Evolutionary conservation across 2,888 invertebrate species (phyloP), one percentile per base, ranked within the genome.

Genomic region (Mythimna loreyi): DNA sequence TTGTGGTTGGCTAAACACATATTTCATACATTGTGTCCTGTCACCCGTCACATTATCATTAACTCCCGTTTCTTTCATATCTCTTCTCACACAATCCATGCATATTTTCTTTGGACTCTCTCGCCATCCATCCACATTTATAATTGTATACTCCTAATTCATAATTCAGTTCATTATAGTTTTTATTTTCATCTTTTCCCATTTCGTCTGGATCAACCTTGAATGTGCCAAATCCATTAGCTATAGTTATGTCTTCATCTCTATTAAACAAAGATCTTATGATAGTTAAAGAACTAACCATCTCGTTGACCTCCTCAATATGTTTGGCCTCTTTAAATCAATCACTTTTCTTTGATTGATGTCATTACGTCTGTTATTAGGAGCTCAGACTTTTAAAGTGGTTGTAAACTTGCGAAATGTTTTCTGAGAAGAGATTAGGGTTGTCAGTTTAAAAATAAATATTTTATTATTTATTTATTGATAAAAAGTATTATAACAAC

Each of bases 271-370:
- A 40, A 16, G 40, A 6, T 40, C 5, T 40, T 70, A 3, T 72
- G 40, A 28, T 69, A 47, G 67, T 21, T 58, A 43, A 16, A 61
- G 21, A 33, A 70, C 43, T 71, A 56, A 23, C 23, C 33, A 21
- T 52, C 49, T 67, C 13, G 23, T 75, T 79, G 53, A 78, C 59
- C 79, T 52, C 55, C 50, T 59, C 40, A 79, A 78, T 68, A 68
- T 64, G 59, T 74, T 78, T 78, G 59, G 65, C 62, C 61, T 45
- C 49, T 49, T 21, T 66, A 70, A 60, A 77, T 78, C 69, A 74
- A 69, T 77, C 69, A 78, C 16, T 72, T 28, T 23, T 28, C 23
- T 30, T 58, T 28, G 25, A 36, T 45, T 77, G 74, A 56, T 69
- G 65, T 62, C 74, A 70, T 73, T 75, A 61, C 56, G 56, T 61